These are phyloP conservation scores for Onychostoma macrolepis DNA, from an alignment of 2,113 vertebrate genomes.

Conservation along the genomic window DNA sequence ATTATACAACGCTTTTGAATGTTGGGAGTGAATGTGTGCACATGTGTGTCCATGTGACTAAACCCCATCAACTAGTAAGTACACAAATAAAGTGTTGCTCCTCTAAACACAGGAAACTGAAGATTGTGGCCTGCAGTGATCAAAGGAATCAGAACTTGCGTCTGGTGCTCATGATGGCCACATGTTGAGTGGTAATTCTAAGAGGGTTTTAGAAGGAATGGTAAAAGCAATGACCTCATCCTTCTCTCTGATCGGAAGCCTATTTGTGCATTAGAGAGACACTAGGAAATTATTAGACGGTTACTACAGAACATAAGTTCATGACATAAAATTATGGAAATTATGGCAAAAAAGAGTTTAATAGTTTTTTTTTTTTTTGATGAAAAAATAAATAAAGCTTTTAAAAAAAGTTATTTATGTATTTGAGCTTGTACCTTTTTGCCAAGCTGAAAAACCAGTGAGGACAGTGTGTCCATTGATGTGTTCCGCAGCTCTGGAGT, in stretches of 20 bases:
- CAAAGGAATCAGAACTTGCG: constrained; percentile 39
- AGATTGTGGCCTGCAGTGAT: constrained; percentile 37
- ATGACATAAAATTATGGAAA: not conserved
- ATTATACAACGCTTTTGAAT: not conserved
- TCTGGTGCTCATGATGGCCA: constrained; percentile 42
- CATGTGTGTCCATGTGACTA: constrained; percentile 29
- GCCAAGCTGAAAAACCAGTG: constrained; percentile 94
- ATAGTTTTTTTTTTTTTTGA: not conserved
- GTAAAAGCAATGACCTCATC: constrained; percentile 52
- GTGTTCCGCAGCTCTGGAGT: constrained; percentile 91
- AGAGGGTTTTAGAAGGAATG: not conserved
- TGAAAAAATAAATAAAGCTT: not conserved
- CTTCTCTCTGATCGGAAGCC: constrained; percentile 31
- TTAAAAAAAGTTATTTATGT: no score
- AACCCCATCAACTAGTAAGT: constrained; percentile 1
- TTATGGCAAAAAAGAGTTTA: not conserved
- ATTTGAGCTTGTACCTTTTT: constrained; percentile 91
- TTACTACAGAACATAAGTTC: constrained; percentile 11
- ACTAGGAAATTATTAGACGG: constrained; percentile 21
- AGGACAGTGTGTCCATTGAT: constrained; percentile 96
- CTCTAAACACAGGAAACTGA: constrained; percentile 44
- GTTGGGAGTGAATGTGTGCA: not conserved
- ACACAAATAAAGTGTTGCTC: constrained; percentile 39
- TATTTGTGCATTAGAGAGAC: constrained; percentile 8
- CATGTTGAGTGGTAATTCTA: constrained; percentile 46